Evolutionary conservation across 2,797 vertebrate species (phyloP), one percentile per base, ranked within the genome.

Genomic region (Cephalopachus bancanus): DNA sequence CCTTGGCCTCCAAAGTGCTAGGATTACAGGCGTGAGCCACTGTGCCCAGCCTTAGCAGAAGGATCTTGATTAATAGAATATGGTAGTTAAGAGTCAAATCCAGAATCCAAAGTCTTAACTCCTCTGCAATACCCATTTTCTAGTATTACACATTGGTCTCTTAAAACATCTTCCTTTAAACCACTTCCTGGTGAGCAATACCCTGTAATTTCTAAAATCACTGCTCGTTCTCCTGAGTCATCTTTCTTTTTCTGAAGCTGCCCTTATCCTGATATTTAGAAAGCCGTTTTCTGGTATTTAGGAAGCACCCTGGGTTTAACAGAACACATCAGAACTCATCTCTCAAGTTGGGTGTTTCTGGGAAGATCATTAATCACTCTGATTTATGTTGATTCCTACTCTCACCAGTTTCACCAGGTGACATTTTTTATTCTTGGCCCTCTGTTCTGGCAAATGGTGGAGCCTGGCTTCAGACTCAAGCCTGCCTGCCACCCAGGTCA

Each of bases 111-210:
- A 33, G 51, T 92, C 94, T 95, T 93, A 81, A 76, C 71, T 87
- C 83, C 59, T 92, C 83, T 78, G 65, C 65, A 37, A 7, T 49
- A 75, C 51, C 49, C n/a, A 7, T 90, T 93, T 87, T 55, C 88
- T 57, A 49, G 74, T 59, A 59, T 74, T 53, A 76, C 11, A 44
- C 17, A 7, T 7, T n/a, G 33, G 60, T 91, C 92, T 93, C 72
- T 86, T 71, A 67, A 69, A 83, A 89, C 0, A 0, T 28, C 28
- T 44, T 71, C 67, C 49, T 81, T 72, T 76, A 90, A 97, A 67
- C 59, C 60, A 94, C 95, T 96, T 97, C 94, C 91, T 97, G 16
- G 3, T 91, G 96, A 98, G 81, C 65, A 93, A 93, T 24, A 69
- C 44, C 62, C 81, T 95, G 3, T 91, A 74, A 55, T 94, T 91